Base-by-base conservation (phyloP, 1,140 invertebrate species). In the Plectus sambesii region DNA sequence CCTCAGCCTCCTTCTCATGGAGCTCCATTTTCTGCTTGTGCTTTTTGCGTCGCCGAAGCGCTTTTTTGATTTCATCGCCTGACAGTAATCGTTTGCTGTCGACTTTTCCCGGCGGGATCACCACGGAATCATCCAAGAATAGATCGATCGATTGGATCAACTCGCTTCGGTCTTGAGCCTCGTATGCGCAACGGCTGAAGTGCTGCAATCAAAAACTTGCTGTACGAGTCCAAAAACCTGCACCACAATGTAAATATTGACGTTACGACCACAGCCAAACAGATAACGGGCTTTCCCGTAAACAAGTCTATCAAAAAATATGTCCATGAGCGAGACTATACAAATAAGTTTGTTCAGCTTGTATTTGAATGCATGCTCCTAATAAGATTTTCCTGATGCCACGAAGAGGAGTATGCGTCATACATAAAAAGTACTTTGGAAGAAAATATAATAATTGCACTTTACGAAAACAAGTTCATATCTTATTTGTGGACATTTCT, bases 81-180 rank as follows among this genome's bases (percentile, higher is more conserved):
- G 51, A 55, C 17, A 59, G 39, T 19, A 60, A 41, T 26, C 51
- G 39, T 23, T 52, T 54, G 15, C 44, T 49, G 20, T 63, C 48
- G 38, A 66, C 59, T 38, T 52, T 70, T 30, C 61, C 65, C 22
- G 73, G 71, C 33, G 73, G 72, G 25, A 74, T 61, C n/a, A 75
- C 63, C 15, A 69, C 65, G 15, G 66, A 55, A 1, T 57, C 56
- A 29, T 72, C 58, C n/a, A 74, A 43, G 53, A 75, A 74, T 35
- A 60, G 50, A 51, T 74, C 73, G 5, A 74, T 47, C 5, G 63
- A 70, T 36, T 58, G 56, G 9, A 74, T 38, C 15, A 75, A 42
- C 30, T 73, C 60, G 6, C 58, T 30, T 35, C 53, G 49, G 49
- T 56, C 57, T 42, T 59, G 53, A 6, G 68, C 68, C 33, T 46